Evolutionary conservation across 2,888 invertebrate genomes (phyloP), one percentile per base, ranked within the genome.

Genomic region (Sympetrum striolatum): DNA sequence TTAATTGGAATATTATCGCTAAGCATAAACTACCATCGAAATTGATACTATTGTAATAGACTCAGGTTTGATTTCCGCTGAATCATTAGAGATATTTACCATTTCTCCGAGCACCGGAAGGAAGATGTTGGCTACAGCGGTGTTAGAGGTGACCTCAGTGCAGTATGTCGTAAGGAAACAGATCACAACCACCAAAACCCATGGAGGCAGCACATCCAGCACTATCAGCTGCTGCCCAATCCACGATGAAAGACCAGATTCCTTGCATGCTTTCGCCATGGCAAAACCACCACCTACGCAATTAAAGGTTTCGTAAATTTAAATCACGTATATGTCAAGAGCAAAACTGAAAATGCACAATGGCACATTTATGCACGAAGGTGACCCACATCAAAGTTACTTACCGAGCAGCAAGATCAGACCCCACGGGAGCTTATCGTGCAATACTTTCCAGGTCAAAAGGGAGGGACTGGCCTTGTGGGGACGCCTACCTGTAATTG

Each of bases 141-240:
- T 97, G 93, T 98, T 98, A 58, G 97, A 97, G 0, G 98, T 97
- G 93, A 98, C 96, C 94, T 98, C 98, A 0, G 98, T 99, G 91
- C 98, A 95, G 92, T 96, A 95, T 92, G 98, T 97, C 0, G 98
- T 97, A 81, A 98, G 96, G 4, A 97, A 92, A 91, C 97, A 96
- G 22, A 98, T 96, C 6, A 98, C 96, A 48, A 98, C 94, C 91
- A 98, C 94, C 60, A 98, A 96, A 18, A 96, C 93, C 79, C 96
- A 93, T 10, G 96, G 95, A 18, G 96, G 95, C 91, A 97, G 94
- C 0, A 95, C 95, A 18, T 95, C 94, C 2, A 98, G 94, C 0
- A 96, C 96, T 81, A 95, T 94, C 58, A 98, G 94, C 8, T 96
- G 95, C 0, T 95, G 94, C 0, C 98, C 98, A 91, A 98, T 96